Base-by-base conservation (phyloP, 2,888 invertebrate species). In the Agonopterix alstromeriana region DNA sequence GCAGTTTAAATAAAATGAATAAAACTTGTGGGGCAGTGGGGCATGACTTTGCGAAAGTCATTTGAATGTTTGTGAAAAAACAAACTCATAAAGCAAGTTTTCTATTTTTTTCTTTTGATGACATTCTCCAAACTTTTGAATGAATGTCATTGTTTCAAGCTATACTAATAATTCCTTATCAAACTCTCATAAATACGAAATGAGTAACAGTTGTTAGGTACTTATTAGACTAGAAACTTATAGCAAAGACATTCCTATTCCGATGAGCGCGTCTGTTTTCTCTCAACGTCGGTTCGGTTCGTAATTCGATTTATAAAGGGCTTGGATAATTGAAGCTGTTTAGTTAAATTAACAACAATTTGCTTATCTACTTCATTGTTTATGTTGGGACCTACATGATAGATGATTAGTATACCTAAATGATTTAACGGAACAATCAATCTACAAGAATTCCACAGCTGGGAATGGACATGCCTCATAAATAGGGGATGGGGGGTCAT, bases 241-340 rank as follows among this genome's bases (percentile, higher is more conserved):
- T 27, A 27, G 27, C 27, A 27, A 27, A 27, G 27, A 27, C 27
- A 27, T 27, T 27, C 27, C 7, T 27, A 27, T 27, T 44, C 46
- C 36, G n/a, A 8, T 10, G 40, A 17, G 10, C 46, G 46, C 35
- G 38, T 41, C 47, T 47, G 50, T 47, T 49, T 43, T 47, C 46
- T 40, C 50, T 50, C 44, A 10, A 40, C 50, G 35, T 44, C 36
- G 27, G 7, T 27, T 27, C 27, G 27, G 27, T 27, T 27, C 7
- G 27, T 45, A 46, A 46, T 46, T 36, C 14, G n/a, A 8, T 46
- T 46, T 40, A 2, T 40, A 14, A 40, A 46, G 40, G 46, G 27
- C n/a, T n/a, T 17, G 9, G 40, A 17, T 46, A 50, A 42, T 50
- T 40, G 35, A 35, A 35, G 50, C 12, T 35, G n/a, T 14, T 35